Conservation (phyloP, 2,113 vertebrate species). For the Bujurquina vittata region DNA sequence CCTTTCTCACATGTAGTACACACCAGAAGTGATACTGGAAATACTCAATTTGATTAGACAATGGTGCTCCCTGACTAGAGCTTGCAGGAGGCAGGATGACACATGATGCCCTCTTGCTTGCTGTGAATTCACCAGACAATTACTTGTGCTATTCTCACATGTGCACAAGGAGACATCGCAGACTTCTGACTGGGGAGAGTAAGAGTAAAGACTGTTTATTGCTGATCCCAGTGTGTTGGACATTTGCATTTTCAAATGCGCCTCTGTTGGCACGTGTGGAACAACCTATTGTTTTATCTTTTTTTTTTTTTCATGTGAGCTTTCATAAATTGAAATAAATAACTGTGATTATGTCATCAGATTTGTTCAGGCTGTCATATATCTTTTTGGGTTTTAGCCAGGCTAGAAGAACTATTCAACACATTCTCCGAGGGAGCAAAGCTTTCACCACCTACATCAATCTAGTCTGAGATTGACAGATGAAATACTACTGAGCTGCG, state of each 20-base stretch:
- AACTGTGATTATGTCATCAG: neutral
- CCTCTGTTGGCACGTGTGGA: too few species aligned
- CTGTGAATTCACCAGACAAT: too few species aligned
- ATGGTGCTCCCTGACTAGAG: neutral
- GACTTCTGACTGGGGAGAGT: too few species aligned
- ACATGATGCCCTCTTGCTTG: too few species aligned
- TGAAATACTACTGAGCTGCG: constrained; percentile 18
- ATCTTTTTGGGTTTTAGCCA: constrained; percentile 21
- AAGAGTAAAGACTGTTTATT: too few species aligned
- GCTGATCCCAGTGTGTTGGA: too few species aligned
- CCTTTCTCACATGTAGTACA: neutral
- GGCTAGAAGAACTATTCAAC: constrained; percentile 17
- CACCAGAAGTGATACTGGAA: neutral
- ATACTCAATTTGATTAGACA: neutral
- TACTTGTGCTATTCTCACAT: too few species aligned
- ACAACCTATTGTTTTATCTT: neutral
- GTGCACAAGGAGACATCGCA: too few species aligned
- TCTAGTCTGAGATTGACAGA: constrained; percentile 33
- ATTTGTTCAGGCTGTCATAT: constrained; percentile 6
- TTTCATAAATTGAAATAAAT: constrained; percentile 3
- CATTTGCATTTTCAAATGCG: too few species aligned
- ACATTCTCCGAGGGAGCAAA: constrained; percentile 18
- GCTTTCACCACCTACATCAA: constrained; percentile 37
- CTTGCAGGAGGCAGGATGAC: too few species aligned
- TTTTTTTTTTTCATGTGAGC: neutral